These are phyloP conservation scores for Castor canadensis DNA, from an alignment of 2,113 vertebrate species.

Conservation along the genomic window DNA sequence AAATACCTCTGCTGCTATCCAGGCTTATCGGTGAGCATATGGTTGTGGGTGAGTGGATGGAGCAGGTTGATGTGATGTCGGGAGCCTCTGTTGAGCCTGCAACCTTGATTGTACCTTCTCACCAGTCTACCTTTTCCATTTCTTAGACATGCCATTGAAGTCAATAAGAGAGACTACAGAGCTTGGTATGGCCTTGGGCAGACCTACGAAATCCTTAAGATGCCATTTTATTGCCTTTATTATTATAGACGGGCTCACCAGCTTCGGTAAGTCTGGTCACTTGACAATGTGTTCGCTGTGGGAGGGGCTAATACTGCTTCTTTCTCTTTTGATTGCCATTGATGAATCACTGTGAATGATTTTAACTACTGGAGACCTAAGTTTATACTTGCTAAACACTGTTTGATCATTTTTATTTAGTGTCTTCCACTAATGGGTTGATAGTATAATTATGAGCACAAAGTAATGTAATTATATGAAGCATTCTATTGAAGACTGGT, in stretches of 20 bases:
- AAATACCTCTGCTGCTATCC: conserved; percentile 98
- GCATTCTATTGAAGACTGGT: background rate
- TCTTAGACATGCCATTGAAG: conserved; percentile 96
- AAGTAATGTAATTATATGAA: conserved; percentile 32
- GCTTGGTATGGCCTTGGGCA: conserved; percentile 99
- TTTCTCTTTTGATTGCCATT: background rate
- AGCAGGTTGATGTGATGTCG: background rate
- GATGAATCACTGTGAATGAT: conserved; percentile 21
- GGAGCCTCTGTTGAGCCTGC: background rate
- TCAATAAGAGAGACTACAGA: conserved; percentile 98
- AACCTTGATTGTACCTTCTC: conserved; percentile 30
- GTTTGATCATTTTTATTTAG: conserved; percentile 1
- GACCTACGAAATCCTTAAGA: conserved; percentile 99
- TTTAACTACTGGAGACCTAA: background rate
- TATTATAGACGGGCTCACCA: conserved; percentile 98
- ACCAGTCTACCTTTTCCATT: conserved; percentile 43
- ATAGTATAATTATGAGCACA: conserved; percentile 10
- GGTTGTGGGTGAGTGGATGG: background rate
- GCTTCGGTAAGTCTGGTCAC: conserved; percentile 88
- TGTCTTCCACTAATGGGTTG: background rate
- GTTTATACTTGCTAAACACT: conserved; percentile 5
- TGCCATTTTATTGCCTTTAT: conserved; percentile 99
- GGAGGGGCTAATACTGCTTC: background rate
- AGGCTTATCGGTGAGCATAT: conserved; percentile 92
- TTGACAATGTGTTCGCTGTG: conserved; percentile 22